These are phyloP conservation scores for Encarsia formosa DNA, from an alignment of 2,888 invertebrate species.

Conservation along the genomic window DNA sequence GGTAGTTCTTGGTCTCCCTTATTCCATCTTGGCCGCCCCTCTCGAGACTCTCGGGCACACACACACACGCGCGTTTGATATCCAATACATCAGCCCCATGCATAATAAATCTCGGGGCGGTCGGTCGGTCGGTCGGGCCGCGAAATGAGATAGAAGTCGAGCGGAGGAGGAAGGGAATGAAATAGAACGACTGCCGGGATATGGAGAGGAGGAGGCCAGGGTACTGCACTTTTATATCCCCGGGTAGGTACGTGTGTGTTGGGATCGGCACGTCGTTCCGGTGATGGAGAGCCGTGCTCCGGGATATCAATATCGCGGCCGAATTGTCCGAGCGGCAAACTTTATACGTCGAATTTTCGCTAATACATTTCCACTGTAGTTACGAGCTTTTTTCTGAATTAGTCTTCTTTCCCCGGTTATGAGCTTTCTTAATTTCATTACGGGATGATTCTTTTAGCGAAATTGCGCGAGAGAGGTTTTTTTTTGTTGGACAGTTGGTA, in stretches of 20 bases:
- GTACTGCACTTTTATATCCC: too few species aligned
- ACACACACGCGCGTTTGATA: slow-evolving; percentile 37
- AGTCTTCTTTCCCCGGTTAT: neutral
- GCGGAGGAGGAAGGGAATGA: slow-evolving; percentile 18
- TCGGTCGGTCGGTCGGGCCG: neutral
- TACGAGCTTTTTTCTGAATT: neutral
- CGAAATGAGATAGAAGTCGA: slow-evolving; percentile 13
- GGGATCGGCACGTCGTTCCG: slow-evolving; percentile 4
- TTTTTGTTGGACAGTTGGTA: too few species aligned
- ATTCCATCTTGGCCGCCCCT: neutral
- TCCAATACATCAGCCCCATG: slow-evolving; percentile 48
- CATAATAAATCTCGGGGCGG: slow-evolving; percentile 44
- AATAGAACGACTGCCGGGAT: slow-evolving; percentile 8
- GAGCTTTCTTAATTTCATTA: slow-evolving; percentile 15
- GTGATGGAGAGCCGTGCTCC: slow-evolving; percentile 37
- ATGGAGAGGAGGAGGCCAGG: too few species aligned
- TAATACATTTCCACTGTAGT: slow-evolving; percentile 31
- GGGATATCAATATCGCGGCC: slow-evolving; percentile 44
- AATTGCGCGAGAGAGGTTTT: slow-evolving; percentile 2
- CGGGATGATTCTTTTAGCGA: slow-evolving; percentile 1
- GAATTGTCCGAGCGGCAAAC: slow-evolving; percentile 38
- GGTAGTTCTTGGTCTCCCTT: too few species aligned
- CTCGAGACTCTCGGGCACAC: slow-evolving; percentile 21
- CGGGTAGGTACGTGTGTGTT: neutral
- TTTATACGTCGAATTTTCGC: slow-evolving; percentile 39